Evolutionary conservation across 2,797 vertebrate genomes (phyloP), one percentile per base, ranked within the genome.

Genomic region (Pteropus rufus): DNA sequence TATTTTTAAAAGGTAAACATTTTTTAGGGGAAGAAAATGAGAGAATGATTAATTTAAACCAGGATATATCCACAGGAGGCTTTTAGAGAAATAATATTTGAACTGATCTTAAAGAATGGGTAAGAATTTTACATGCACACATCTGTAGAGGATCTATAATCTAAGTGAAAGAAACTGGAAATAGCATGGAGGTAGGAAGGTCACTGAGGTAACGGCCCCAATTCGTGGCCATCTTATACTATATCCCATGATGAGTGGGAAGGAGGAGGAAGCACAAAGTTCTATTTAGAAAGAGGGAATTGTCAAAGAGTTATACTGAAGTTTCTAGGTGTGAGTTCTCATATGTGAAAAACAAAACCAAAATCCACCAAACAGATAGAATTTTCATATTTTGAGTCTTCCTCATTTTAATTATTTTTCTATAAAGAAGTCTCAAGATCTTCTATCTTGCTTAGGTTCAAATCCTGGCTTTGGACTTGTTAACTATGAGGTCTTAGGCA

Each of bases 191-290:
- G 19, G 4, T 8, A 9, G 72, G 18, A 5, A 21, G 18, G 56
- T 0, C 18, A 7, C 3, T 10, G 34, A 54, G 7, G 7, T 52
- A 2, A 46, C 31, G 29, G 2, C 8, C 52, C 7, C 11, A 10
- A 8, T 26, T 7, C 58, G 23, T 39, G n/a, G 3, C 7, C 72
- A 19, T 10, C 31, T 49, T 34, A 46, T 7, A 2, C 6, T n/a
- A 0, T 10, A 44, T 34, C 23, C 10, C 36, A 31, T 2, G 4
- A 31, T 87, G n/a, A 46, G 9, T 26, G 12, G 5, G 10, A 82
- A 85, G 31, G 16, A 79, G 12, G 54, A 72, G 0, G 36, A 93
- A 77, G 18, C 26, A 23, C 11, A 46, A 36, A 75, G 36, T 23
- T 84, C 24, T 80, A 39, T 9, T 23, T 36, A 54, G 75, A 73